Evolutionary conservation across 2,797 vertebrate genomes (phyloP), one percentile per base, ranked within the genome.

Genomic region (Megaceryle alcyon): DNA sequence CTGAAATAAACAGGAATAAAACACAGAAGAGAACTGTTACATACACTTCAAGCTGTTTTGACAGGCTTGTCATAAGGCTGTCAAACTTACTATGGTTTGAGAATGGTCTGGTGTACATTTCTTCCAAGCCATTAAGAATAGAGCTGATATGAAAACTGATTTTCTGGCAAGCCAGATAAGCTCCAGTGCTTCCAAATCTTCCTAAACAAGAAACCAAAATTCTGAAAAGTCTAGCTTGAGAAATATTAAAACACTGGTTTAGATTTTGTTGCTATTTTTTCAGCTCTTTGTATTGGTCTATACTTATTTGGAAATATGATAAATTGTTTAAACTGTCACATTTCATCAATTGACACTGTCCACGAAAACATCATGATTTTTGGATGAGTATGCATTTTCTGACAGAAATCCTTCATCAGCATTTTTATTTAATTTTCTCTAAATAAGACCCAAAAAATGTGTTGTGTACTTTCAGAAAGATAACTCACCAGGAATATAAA

Each of bases 111-210:
- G 48, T 75, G n/a, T 46, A 39, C 14, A 8, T 77, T 93, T 77
- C 82, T 90, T 96, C 75, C 78, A 95, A 88, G 17, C 57, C 75
- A 92, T 95, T 89, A 92, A 68, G 68, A 88, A 44, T 9, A 72
- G 71, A 71, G 41, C 33, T 77, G 91, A 72, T 83, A 57, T 3
- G 49, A 87, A 84, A 93, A 64, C 63, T 73, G 80, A 76, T 89
- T 56, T 83, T 83, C 59, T 87, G 63, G 43, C 71, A 88, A 79
- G 66, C 31, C 20, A 70, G 82, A 84, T 83, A 90, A 90, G 64
- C 54, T 90, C 60, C 82, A 66, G 4, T 91, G 43, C 59, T 88
- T 94, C 63, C 59, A 79, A 77, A 82, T 49, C 57, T 90, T 95
- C 66, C 0, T 0, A 65, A 64, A 41, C 14, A 14, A 41, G 59